Evolutionary conservation across 2,888 invertebrate species (phyloP).

Genomic region (Drosophila sordidula): DNA sequence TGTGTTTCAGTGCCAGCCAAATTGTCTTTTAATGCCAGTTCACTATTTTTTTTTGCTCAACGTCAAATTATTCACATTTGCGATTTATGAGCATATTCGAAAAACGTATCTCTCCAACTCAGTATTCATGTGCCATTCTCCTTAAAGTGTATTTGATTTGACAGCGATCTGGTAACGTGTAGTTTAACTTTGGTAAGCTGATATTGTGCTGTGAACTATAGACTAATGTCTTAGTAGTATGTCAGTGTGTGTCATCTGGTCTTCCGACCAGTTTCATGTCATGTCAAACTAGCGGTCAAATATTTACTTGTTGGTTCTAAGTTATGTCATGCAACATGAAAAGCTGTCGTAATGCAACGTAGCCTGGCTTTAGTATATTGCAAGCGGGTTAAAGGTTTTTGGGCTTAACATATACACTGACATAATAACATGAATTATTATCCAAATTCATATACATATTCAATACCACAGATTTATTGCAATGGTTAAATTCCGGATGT

Average conservation of each 20-base stretch:
- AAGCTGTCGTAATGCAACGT: not conserved
- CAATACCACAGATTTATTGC: not conserved
- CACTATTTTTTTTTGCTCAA: constrained; percentile 18
- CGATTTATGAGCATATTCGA: constrained; percentile 27
- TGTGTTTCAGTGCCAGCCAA: constrained; percentile 43
- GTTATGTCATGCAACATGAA: not conserved
- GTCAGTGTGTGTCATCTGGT: constrained; percentile 14
- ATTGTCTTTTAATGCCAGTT: constrained; percentile 63
- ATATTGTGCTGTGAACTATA: constrained; percentile 9
- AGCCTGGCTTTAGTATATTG: not conserved
- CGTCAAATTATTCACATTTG: constrained; percentile 17
- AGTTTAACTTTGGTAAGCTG: constrained; percentile 34
- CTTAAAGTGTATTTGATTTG: constrained; percentile 18
- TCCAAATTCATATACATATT: not conserved
- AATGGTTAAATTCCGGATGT: not conserved
- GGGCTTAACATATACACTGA: not conserved
- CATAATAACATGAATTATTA: not conserved
- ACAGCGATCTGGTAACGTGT: constrained; percentile 5
- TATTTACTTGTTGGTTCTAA: constrained; percentile 8
- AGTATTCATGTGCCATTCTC: not conserved
- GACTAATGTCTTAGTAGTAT: constrained; percentile 5
- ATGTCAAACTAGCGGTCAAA: constrained; percentile 1
- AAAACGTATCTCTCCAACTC: not conserved
- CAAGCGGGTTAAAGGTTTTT: not conserved
- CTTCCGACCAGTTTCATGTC: constrained; percentile 4